Evolutionary conservation across 2,113 vertebrate genomes (phyloP), one percentile per base, ranked within the genome.

Genomic region (Labeo rohita): DNA sequence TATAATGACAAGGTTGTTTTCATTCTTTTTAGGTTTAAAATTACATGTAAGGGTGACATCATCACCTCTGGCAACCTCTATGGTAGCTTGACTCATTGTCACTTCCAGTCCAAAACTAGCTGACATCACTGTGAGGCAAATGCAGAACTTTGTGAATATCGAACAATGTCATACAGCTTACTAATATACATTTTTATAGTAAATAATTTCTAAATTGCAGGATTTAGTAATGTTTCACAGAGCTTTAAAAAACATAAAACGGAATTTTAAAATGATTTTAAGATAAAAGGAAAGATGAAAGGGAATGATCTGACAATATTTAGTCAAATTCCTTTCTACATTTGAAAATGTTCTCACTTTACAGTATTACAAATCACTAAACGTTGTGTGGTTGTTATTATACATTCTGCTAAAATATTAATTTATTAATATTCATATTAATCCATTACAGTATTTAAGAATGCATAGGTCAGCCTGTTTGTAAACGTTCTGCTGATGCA

Each of bases 1-100:
- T 13, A 94, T 59, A 16, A 94, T 0, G 0, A 94, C 66, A 6
- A 72, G 82, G 0, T 0, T 0, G 0, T 0, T 0, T 4, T 13
- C 0, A 0, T 0, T 0, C 0, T 0, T 0, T 0, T 68, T 8
- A 0, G 95, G 95, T 15, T 8, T 4, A 68, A 97, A 98, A 45
- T 36, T 78, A 50, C 98, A 99, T 0, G 10, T 92, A 6, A 99
- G 87, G 5, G 87, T 93, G 21, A 85, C 86, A 0, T 93, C 91
- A 0, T 9, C 76, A 43, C 96, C 97, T 84, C 85, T 90, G 7
- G 90, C 87, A 4, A 93, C 96, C 87, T 90, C 83, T n/a, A 96
- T 90, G 43, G 84, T 0, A 2, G 34, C 49, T 28, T 76, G 0
- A 2, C 94, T 89, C 65, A 93, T 93, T 65, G 93, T 90, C 90